Conservation (phyloP, 2,797 vertebrate species). For the Lacerta bilineata region DNA sequence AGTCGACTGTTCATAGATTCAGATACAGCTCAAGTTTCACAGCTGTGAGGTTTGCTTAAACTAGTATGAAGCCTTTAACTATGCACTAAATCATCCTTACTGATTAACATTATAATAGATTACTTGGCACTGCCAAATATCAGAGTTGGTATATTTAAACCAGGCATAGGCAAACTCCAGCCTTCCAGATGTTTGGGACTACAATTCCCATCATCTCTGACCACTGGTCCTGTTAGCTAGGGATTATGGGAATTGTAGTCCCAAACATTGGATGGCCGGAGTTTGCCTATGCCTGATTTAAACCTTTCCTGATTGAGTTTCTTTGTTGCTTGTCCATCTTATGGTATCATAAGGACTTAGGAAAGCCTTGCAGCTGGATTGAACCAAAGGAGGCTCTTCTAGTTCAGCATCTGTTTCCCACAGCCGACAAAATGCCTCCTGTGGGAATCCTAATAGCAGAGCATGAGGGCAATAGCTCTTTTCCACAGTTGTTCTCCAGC, state of each 20-base stretch:
- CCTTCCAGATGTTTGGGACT: too few species aligned
- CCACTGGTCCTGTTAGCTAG: too few species aligned
- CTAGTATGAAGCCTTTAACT: background rate
- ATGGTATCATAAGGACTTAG: background rate
- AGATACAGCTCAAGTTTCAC: background rate
- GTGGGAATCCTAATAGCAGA: background rate
- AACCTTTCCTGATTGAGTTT: background rate
- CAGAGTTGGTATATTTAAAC: background rate
- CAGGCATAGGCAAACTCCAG: too few species aligned
- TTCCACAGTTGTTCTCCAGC: background rate
- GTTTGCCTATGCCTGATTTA: background rate
- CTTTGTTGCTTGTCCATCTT: background rate
- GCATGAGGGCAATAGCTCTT: too few species aligned
- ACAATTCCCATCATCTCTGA: too few species aligned
- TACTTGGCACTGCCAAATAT: background rate
- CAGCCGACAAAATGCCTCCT: too few species aligned
- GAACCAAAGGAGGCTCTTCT: too few species aligned
- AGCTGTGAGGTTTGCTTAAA: background rate
- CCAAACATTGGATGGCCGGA: too few species aligned
- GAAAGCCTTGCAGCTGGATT: too few species aligned
- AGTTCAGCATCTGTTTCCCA: too few species aligned
- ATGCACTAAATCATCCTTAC: background rate
- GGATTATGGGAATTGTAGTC: too few species aligned
- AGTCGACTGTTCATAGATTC: background rate
- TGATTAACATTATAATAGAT: background rate